Base-by-base conservation (phyloP, 2,113 vertebrate species). In the Notiomystis cincta region DNA sequence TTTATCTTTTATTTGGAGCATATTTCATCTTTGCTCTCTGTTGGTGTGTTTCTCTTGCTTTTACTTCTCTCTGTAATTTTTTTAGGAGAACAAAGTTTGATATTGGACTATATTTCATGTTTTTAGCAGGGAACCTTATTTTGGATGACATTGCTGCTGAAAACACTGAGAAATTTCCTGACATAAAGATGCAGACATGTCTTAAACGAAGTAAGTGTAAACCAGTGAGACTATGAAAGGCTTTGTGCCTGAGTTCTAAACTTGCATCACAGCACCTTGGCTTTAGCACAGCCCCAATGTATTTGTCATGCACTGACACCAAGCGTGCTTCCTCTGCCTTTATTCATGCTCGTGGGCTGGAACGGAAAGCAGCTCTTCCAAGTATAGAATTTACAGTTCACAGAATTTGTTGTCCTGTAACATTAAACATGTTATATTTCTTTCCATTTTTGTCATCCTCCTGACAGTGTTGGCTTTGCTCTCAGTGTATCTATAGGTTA, bases 121-220 rank as follows among this genome's bases (percentile, higher is more conserved):
- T 80, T 91, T 94, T 82, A 95, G 84, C 95, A 80, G 97, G 95
- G 56, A 96, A 88, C 76, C 90, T 98, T 51, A 95, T 83, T 82
- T 57, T 91, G 61, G 98, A 98, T 54, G 98, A 98, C 28, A 54
- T 79, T 1, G 10, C 38, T 30, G 13, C 72, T 9, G 97, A 98
- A 81, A 94, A 47, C 21, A 23, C 71, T 31, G 97, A 97, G 15
- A 66, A 33, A 62, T 84, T 81, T 35, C 48, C 77, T 42, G 97
- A 98, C 12, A 11, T 89, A 35, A 92, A 76, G 71, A 80, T 66
- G 38, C 96, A 92, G 66, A 96, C 93, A 61, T 92, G 91, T 80
- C 97, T 91, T 53, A 98, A 97, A 80, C 96, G 97, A 95, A 20
- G 98, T 98, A 95, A 98, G 98, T 97, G 71, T 47, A 37, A 23